Percentiles rank a stretch among this genome's conserved stretches.
Conservation (phyloP, 1,140 invertebrate genomes). For the Drosophila gunungcola region DNA sequence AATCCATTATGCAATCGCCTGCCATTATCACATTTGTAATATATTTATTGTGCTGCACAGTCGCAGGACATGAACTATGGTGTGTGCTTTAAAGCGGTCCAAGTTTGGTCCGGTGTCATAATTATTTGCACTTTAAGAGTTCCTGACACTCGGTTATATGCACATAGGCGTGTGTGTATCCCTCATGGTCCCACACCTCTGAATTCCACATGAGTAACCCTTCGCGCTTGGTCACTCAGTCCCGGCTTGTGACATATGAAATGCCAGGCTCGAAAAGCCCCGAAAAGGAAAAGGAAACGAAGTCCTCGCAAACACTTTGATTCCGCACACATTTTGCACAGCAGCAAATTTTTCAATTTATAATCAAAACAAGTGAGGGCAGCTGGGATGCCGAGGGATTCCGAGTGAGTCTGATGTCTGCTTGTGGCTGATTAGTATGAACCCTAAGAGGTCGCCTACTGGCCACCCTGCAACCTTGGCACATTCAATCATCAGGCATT, state of each 20-base stretch:
- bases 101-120: not conserved
- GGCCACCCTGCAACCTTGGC: slow-evolving; percentile 2
- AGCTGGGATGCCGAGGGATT: slow-evolving; percentile 3
- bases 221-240: slow-evolving; percentile 65
- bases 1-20: slow-evolving; percentile 74
- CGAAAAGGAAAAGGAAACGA: slow-evolving; percentile 21
- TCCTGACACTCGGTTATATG: slow-evolving; percentile 58
- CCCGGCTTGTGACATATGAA: slow-evolving; percentile 68
- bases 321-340: slow-evolving; percentile 65
- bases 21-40: slow-evolving; percentile 75
- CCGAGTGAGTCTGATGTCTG: slow-evolving; percentile 22
- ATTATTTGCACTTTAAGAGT: slow-evolving; percentile 9
- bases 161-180: slow-evolving; percentile 38
- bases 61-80: slow-evolving; percentile 20
- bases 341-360: slow-evolving; percentile 81
- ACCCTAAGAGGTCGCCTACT: slow-evolving; percentile 7
- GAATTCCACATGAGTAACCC: slow-evolving; percentile 63
- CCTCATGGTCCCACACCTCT: slow-evolving; percentile 44
- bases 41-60: slow-evolving; percentile 58
- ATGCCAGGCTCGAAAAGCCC: slow-evolving; percentile 40
- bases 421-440: slow-evolving; percentile 65
- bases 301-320: slow-evolving; percentile 74
- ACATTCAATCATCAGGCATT: slow-evolving; percentile 73
- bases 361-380: slow-evolving; percentile 70
- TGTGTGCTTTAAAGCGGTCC: slow-evolving; percentile 14